Conservation (phyloP, 2,888 invertebrate genomes). For the Malthinus seriepunctatus region DNA sequence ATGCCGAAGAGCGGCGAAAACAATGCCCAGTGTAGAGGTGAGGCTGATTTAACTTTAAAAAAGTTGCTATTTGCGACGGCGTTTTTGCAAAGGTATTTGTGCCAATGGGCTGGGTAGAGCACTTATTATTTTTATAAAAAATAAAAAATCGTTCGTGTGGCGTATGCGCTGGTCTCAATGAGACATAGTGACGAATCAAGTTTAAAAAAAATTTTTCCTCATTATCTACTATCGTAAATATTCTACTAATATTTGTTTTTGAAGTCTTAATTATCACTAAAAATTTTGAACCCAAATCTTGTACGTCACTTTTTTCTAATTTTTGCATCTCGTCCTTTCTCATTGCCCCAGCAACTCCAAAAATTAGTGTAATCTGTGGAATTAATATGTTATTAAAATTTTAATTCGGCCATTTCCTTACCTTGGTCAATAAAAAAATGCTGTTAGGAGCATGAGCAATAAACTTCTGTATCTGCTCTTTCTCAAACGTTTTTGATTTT, state of each 20-base stretch:
- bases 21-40: not conserved
- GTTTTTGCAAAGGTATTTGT: not conserved
- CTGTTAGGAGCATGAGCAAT: constrained; percentile 9
- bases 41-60: not conserved
- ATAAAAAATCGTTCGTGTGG: constrained; percentile 8
- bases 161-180: constrained; percentile 18
- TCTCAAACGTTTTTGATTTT: constrained; percentile 7
- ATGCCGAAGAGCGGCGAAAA: not conserved
- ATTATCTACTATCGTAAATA: constrained; percentile 17
- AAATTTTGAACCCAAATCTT: constrained; percentile 18
- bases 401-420: not conserved
- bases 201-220: constrained; percentile 8
- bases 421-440: constrained; percentile 8
- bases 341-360: constrained; percentile 20
- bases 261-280: no score
- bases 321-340: not conserved
- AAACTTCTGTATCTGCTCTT: constrained; percentile 16
- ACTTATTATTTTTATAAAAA: not conserved
- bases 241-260: constrained; percentile 16
- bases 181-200: constrained; percentile 10
- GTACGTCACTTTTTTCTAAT: not conserved
- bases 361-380: constrained; percentile 23
- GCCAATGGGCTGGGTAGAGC: not conserved
- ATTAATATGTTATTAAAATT: not conserved
- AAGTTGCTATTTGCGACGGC: not conserved